Conservation (phyloP, 2,113 vertebrate species). For the Callithrix jacchus region DNA sequence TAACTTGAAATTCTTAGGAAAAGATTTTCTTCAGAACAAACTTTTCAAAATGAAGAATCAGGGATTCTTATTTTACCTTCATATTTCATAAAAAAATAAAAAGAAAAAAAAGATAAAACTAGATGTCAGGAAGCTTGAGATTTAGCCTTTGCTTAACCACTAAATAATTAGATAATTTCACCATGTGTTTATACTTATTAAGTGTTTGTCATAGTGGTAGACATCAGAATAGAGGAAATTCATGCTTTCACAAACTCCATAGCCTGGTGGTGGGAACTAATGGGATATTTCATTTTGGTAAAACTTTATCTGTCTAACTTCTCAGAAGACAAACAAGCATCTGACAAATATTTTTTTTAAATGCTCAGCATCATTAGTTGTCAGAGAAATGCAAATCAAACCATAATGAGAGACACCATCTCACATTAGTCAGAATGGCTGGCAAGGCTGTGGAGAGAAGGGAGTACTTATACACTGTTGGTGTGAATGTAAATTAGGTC, state of each 20-base stretch:
- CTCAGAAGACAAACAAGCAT: neutral
- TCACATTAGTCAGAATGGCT: too few relatives aligned
- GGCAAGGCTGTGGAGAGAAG: too few relatives aligned
- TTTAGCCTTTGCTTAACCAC: neutral
- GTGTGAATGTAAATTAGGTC: too few relatives aligned
- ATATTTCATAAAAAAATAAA: neutral
- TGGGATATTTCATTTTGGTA: neutral
- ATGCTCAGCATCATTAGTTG: too few relatives aligned
- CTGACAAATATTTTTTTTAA: too few relatives aligned
- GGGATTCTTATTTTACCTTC: neutral
- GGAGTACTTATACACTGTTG: too few relatives aligned
- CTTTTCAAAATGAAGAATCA: conserved; percentile 7
- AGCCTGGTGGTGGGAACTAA: neutral
- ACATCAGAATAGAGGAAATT: neutral
- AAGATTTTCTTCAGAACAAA: neutral
- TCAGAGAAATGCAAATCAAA: too few relatives aligned
- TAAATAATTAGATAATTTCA: neutral
- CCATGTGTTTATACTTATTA: neutral
- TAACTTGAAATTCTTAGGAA: neutral
- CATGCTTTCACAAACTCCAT: neutral
- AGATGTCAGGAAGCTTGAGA: neutral
- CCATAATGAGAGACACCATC: too few relatives aligned
- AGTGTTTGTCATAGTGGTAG: neutral
- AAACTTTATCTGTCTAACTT: neutral
- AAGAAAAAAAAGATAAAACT: neutral